Percentiles rank a stretch among this genome's conserved stretches.
These are phyloP conservation scores for Machimus atricapillus DNA, from an alignment of 2,888 invertebrate genomes.

Conservation along the genomic window DNA sequence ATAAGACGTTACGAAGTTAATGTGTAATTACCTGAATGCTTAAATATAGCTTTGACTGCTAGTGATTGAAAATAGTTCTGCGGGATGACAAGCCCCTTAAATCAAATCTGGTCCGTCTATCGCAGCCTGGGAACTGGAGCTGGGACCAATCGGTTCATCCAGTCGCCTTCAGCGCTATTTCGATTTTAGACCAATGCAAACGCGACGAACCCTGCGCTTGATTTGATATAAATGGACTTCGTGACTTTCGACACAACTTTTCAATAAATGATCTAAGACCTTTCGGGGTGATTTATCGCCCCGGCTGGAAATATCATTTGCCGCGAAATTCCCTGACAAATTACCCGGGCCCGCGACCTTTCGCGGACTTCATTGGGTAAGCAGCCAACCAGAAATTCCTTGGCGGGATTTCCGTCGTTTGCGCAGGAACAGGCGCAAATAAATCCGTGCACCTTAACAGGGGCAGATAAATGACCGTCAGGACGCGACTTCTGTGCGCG, in stretches of 20 bases:
- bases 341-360: neutral
- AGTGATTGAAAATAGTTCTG: neutral
- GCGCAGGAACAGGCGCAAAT: neutral
- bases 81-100: neutral
- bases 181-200: neutral
- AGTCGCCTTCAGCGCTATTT: neutral
- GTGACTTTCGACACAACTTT: conserved; percentile 29
- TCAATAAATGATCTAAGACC: conserved; percentile 28
- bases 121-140: neutral
- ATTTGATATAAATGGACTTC: conserved; percentile 1
- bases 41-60: too few relatives aligned
- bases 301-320: neutral
- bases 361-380: neutral
- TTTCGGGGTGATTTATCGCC: neutral
- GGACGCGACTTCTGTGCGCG: conserved; percentile 5
- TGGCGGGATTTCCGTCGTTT: conserved; percentile 15
- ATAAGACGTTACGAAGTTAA: too few relatives aligned
- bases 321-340: conserved; percentile 25
- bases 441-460: neutral
- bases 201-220: neutral
- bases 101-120: neutral
- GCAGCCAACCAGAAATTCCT: conserved; percentile 25
- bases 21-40: too few relatives aligned
- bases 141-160: neutral
- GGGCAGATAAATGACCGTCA: conserved; percentile 31